A percentile compares a stretch with the other conserved stretches of the same genome.
Evolutionary conservation across 2,113 vertebrate genomes (phyloP).

Genomic region (Dasypus novemcinctus): DNA sequence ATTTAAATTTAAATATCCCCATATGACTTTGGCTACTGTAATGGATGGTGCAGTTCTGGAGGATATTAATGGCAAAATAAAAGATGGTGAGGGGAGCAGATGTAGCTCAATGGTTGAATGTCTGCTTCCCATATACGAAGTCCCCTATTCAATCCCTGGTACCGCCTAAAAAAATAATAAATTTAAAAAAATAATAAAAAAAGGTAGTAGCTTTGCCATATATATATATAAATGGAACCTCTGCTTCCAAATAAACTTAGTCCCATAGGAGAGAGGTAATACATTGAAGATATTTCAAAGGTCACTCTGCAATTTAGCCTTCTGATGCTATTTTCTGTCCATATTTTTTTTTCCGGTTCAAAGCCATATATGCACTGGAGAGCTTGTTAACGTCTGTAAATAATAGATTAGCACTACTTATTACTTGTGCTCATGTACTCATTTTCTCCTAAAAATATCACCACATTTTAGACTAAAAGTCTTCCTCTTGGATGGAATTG

Average conservation of each 20-base stretch:
- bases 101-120: too few relatives aligned
- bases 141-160: too few relatives aligned
- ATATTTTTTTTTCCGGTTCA: not conserved
- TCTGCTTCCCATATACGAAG: too few relatives aligned
- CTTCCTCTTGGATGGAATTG: not conserved
- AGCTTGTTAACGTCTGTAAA: slow-evolving; percentile 46
- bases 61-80: not conserved
- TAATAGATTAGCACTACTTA: slow-evolving; percentile 67
- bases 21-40: not conserved
- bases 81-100: not conserved
- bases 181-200: not conserved
- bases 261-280: not conserved
- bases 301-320: not conserved
- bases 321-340: not conserved
- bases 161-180: too few relatives aligned
- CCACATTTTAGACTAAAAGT: slow-evolving; percentile 1
- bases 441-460: slow-evolving; percentile 47
- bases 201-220: not conserved
- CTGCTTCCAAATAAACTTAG: not conserved
- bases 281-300: not conserved
- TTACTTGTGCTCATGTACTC: not conserved
- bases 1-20: not conserved
- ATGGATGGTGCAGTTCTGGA: not conserved
- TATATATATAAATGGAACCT: not conserved
- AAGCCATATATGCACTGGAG: not conserved